Percentiles rank a stretch among this genome's conserved stretches.
Evolutionary conservation across 2,113 vertebrate species (phyloP).

Genomic region (Eptesicus fuscus): DNA sequence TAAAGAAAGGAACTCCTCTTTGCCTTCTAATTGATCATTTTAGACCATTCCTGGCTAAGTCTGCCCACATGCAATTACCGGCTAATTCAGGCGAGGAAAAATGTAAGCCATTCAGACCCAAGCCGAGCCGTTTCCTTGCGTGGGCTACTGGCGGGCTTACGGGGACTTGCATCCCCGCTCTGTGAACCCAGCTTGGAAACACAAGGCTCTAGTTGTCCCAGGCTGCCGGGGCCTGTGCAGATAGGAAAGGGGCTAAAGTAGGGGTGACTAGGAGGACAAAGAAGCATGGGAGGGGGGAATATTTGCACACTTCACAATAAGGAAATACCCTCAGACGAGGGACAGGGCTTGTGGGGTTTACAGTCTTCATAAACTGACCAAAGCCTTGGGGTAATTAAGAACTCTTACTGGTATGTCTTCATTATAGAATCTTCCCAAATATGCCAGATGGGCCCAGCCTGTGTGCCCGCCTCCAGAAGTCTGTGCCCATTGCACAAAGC

Average conservation of each 20-base stretch:
- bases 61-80: conserved; percentile 66
- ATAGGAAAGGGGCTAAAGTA: background rate
- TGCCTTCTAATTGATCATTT: conserved; percentile 71
- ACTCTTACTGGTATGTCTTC: background rate
- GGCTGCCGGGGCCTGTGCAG: background rate
- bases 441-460: background rate
- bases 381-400: background rate
- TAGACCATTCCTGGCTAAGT: conserved; percentile 65
- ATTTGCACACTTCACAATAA: background rate
- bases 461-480: background rate
- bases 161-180: conserved; percentile 9
- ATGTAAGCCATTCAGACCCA: conserved; percentile 66
- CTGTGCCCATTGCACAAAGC: conserved; percentile 15
- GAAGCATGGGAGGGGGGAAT: background rate
- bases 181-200: background rate
- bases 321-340: background rate
- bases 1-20: conserved; percentile 67
- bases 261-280: background rate
- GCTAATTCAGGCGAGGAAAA: conserved; percentile 64
- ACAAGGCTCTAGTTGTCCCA: background rate
- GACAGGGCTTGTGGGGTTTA: background rate
- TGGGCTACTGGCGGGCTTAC: background rate
- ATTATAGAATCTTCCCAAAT: conserved; percentile 3
- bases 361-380: background rate
- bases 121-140: conserved; percentile 46